Conservation (phyloP, 1,140 invertebrate genomes). For the Drosophila cardini region DNA sequence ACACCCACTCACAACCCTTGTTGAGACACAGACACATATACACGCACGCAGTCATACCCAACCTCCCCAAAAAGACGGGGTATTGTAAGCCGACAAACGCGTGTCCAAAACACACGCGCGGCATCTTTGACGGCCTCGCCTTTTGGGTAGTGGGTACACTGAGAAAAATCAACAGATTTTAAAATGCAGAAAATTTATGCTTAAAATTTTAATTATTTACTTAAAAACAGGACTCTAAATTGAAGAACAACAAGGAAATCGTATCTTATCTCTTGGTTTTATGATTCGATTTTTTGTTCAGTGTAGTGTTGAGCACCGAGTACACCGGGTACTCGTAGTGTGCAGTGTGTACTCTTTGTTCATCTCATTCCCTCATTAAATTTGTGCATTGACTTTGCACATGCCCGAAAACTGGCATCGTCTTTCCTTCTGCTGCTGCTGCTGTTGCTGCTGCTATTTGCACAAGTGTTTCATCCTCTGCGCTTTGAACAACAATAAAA, state of each 20-base stretch:
- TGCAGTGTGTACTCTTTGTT: conserved; percentile 8
- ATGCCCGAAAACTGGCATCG: conserved; percentile 72
- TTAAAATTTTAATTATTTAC: too few relatives aligned
- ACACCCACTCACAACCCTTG: conserved; percentile 42
- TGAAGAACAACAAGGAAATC: too few relatives aligned
- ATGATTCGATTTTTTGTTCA: too few relatives aligned
- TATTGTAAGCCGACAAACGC: conserved; percentile 62
- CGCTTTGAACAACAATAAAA: conserved; percentile 81
- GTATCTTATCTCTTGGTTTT: too few relatives aligned
- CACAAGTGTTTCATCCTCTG: conserved; percentile 74
- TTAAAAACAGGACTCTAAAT: too few relatives aligned
- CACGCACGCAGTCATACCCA: conserved; percentile 15
- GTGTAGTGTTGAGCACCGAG: too few relatives aligned
- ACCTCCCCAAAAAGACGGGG: conserved; percentile 7
- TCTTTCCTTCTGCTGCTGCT: conserved; percentile 45
- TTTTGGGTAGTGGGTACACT: conserved; percentile 21
- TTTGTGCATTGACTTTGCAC: conserved; percentile 82
- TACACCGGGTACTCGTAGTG: conserved; percentile 5
- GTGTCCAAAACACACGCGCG: conserved; percentile 81
- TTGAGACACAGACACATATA: conserved; percentile 24
- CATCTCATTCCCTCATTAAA: conserved; percentile 66
- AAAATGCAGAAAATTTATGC: too few relatives aligned
- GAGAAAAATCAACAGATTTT: too few relatives aligned
- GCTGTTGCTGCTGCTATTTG: conserved; percentile 56
- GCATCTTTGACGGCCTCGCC: conserved; percentile 66